phyloP scores from a whole-genome alignment of 2,113 vertebrate species.

The Panthera leo region DNA sequence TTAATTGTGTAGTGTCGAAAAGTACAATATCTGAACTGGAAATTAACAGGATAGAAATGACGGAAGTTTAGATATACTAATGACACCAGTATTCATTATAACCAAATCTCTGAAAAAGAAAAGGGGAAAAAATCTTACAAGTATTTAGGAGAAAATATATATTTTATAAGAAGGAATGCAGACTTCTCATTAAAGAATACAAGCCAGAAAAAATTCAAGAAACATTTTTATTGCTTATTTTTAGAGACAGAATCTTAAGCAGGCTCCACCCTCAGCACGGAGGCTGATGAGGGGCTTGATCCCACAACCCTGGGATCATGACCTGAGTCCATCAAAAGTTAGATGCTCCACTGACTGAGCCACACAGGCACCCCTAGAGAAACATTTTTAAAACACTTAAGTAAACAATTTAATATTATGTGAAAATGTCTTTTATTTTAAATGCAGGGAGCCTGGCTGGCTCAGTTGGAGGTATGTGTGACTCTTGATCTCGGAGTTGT shows the following conservation, averaged over 20 bases:
- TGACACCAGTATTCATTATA: neutral
- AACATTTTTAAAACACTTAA: neutral
- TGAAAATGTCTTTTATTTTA: neutral
- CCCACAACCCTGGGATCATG: neutral
- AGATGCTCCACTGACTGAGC: neutral
- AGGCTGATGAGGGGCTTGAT: neutral
- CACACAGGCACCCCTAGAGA: neutral
- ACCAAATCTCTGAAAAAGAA: neutral
- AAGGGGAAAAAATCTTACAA: neutral
- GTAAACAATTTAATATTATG: neutral
- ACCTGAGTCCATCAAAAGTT: neutral
- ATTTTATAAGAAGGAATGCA: neutral
- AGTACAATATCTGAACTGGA: neutral
- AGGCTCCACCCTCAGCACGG: neutral
- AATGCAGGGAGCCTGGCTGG: neutral
- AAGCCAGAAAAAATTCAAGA: neutral
- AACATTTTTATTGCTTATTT: neutral
- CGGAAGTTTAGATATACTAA: neutral
- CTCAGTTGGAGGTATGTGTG: neutral
- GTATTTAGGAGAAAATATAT: neutral
- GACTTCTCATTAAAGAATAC: neutral
- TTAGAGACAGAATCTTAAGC: neutral
- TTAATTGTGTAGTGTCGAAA: neutral
- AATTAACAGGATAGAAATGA: neutral
- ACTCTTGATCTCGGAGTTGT: neutral